Base-by-base conservation (phyloP, 2,888 invertebrate genomes). In the Drymonia ruficornis region DNA sequence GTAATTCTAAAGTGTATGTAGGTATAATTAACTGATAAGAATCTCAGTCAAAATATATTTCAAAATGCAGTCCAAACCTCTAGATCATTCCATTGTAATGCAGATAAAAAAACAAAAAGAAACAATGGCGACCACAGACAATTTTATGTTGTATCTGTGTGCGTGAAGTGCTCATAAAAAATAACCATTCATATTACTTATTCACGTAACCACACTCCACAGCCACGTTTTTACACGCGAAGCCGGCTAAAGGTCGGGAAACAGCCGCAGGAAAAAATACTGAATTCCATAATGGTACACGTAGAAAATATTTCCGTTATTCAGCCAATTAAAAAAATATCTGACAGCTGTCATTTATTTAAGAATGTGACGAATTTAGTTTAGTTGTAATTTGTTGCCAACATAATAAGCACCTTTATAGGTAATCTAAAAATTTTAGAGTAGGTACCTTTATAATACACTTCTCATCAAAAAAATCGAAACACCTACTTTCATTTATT, bases 181-280 rank as follows among this genome's bases (percentile, higher is more conserved):
- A 56, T 34, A 48, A 36, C 53, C 56, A 65, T 72, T 67, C 61
- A 61, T 54, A 71, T 67, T 60, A 67, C 70, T 70, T 61, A 74
- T 74, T 70, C 57, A 64, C 48, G 55, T 50, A 40, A 16, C 46
- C 49, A 54, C 40, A 53, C 63, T 67, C 46, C 49, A 54, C 40
- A 53, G 65, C 69, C 63, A 51, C 52, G 49, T 50, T 46, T 61
- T 65, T 57, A 64, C 63, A 73, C 60, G 63, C 63, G 28, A 56
- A 47, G 44, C 51, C 59, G 58, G 67, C 65, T 59, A 70, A 63
- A 67, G 69, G 71, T 67, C 60, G 63, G 61, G 42, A 53, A 28
- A 60, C 38, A 70, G 49, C 46, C 56, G 63, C 52, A 56, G 53
- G 31, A 53, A 55, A 50, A 29, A 50, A 43, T 16, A 13, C 19